Evolutionary conservation across 2,888 invertebrate genomes (phyloP).

Genomic region (Cremastinae sp.): DNA sequence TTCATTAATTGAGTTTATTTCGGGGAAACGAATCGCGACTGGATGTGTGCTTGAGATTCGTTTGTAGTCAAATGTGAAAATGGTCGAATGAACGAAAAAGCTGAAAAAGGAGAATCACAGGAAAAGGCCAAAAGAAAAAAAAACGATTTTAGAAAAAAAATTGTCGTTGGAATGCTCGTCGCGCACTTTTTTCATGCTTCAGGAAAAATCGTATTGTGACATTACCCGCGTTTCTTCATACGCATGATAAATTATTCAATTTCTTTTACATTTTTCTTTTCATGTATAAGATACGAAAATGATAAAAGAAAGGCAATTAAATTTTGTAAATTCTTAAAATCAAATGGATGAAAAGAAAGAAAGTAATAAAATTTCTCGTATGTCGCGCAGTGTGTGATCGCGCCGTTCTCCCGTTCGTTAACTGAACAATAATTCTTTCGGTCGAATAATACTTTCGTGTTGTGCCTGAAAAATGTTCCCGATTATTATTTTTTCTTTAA

Average conservation of each 20-base stretch:
- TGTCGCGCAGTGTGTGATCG: constrained; percentile 13
- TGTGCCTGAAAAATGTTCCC: not conserved
- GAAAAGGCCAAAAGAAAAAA: constrained; percentile 1
- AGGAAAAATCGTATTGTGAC: constrained; percentile 41
- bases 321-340: constrained; percentile 3
- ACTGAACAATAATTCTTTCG: constrained; percentile 34
- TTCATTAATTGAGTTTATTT: constrained; percentile 58
- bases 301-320: not conserved
- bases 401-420: constrained; percentile 39
- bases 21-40: constrained; percentile 21
- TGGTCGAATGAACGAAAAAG: constrained; percentile 34
- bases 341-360: too few species aligned
- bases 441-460: not conserved
- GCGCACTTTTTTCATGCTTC: constrained; percentile 47
- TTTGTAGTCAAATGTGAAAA: constrained; percentile 57
- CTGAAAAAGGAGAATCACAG: constrained; percentile 18
- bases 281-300: constrained; percentile 28
- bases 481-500: not conserved
- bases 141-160: not conserved
- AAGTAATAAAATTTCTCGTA: constrained; percentile 19
- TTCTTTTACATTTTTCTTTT: constrained; percentile 30
- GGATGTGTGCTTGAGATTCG: constrained; percentile 49
- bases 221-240: constrained; percentile 37
- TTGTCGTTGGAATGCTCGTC: constrained; percentile 45
- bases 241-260: constrained; percentile 59